phyloP scores from a whole-genome alignment of 2,888 invertebrate genomes.

The Chrysotoxum bicinctum region DNA sequence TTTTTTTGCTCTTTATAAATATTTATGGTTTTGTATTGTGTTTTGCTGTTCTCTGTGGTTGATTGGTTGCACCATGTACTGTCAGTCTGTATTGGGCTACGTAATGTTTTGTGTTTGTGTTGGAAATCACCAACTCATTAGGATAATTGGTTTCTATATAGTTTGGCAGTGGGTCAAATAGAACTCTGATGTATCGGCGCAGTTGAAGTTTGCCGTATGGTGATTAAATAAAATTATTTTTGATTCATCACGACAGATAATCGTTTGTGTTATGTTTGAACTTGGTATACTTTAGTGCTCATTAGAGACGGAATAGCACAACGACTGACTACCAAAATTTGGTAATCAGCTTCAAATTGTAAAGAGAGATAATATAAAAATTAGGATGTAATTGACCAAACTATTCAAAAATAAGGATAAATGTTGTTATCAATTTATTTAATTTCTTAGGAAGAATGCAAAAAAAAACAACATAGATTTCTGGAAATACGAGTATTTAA shows the following conservation, averaged over 20 bases:
- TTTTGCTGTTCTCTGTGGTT: conserved; percentile 2
- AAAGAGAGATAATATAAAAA: too few species aligned
- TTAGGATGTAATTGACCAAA: too few species aligned
- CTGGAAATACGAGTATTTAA: too few species aligned
- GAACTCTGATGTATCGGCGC: neutral
- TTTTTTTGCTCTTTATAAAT: conserved; percentile 1
- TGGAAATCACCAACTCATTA: conserved; percentile 15
- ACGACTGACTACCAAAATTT: too few species aligned
- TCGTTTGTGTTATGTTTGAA: neutral
- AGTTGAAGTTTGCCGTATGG: neutral
- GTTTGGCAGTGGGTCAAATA: neutral
- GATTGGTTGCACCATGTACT: conserved; percentile 10
- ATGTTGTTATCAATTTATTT: too few species aligned
- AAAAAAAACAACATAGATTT: too few species aligned
- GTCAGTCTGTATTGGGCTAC: neutral
- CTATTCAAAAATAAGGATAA: too few species aligned
- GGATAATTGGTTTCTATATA: conserved; percentile 6
- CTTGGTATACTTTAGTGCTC: neutral
- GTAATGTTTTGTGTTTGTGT: neutral
- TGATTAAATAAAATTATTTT: conserved; percentile 6
- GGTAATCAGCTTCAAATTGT: too few species aligned
- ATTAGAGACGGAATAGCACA: neutral
- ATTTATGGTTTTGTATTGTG: conserved; percentile 4
- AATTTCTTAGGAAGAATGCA: too few species aligned
- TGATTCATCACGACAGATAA: neutral